Base-by-base conservation (phyloP, 2,888 invertebrate species). In the Belgica antarctica region DNA sequence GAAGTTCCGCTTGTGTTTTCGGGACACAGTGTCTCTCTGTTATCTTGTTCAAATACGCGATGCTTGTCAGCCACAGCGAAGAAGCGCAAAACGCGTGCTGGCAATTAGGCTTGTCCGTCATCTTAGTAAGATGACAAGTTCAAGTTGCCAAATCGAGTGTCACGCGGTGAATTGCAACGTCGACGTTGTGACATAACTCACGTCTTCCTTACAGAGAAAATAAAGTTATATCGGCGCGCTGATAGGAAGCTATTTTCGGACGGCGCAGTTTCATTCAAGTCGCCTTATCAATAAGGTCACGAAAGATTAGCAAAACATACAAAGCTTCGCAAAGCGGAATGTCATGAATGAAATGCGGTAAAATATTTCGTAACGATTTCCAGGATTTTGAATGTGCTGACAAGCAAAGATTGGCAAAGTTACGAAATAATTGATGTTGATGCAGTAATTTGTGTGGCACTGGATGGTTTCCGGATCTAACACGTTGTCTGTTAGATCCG, bases 211-310 rank as follows among this genome's bases (percentile, higher is more conserved):
- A 59, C 19, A 24, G 27, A 27, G 19, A 59, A 17, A 17, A 22
- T 22, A 15, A 5, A 3, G 52, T 24, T 52, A 52, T 52, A 19
- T 7, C 52, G 3, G 52, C 17, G 41, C 4, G 27, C 8, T 59
- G 25, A 59, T 59, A 59, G 59, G 24, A 59, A 59, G 59, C n/a
- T 59, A 59, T 59, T 59, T 59, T 15, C 12, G 59, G 59, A 59
- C 25, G 59, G 19, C 59, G 27, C 25, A 59, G 15, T 59, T 59
- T 19, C 25, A 59, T 59, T 59, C 52, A 41, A 31, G 31, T 10
- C 31, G 31, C 22, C 22, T 59, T 59, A 59, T 59, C 59, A 59
- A 59, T 59, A 59, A 59, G 59, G 59, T 27, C 59, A 59, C 25
- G 19, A 4, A 4, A 59, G n/a, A 24, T 27, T 7, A 59, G 2